Evolutionary conservation across 2,113 vertebrate genomes (phyloP).

Genomic region (Emydocephalus ijimae): DNA sequence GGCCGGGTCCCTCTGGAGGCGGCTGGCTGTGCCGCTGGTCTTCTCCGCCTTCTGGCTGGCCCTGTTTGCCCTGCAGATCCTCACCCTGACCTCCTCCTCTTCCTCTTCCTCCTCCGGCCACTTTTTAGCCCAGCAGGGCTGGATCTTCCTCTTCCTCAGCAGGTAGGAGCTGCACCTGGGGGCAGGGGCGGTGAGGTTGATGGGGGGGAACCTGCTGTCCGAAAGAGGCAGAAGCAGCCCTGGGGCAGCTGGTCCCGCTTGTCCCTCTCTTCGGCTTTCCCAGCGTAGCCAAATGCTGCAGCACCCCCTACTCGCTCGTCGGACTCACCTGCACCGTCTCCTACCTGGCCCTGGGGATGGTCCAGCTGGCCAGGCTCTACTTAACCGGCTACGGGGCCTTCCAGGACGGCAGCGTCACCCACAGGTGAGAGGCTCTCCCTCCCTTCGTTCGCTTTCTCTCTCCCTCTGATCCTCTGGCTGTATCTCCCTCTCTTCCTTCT

Average conservation of each 20-base stretch:
- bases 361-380: slow-evolving; percentile 84
- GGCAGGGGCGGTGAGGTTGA: no score
- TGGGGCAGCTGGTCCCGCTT: fast-evolving
- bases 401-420: slow-evolving; percentile 47
- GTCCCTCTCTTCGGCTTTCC: background rate
- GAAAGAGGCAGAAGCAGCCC: no score
- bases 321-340: slow-evolving; percentile 85
- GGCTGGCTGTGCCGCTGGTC: slow-evolving; percentile 77
- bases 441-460: no score
- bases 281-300: slow-evolving; percentile 83
- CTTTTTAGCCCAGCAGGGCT: slow-evolving; percentile 67
- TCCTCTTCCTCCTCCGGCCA: slow-evolving; percentile 56
- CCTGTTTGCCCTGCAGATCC: slow-evolving; percentile 76
- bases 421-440: no score
- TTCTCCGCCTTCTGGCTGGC: slow-evolving; percentile 84
- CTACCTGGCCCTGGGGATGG: slow-evolving; percentile 79
- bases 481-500: no score
- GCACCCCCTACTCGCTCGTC: slow-evolving; percentile 80
- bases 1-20: slow-evolving; percentile 79
- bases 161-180: slow-evolving; percentile 59
- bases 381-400: slow-evolving; percentile 75
- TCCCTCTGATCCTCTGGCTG: no score
- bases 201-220: background rate
- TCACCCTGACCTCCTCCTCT: slow-evolving; percentile 54
- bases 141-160: slow-evolving; percentile 77